Evolutionary conservation across 2,888 invertebrate genomes (phyloP).

Genomic region (Watsonalla binaria): DNA sequence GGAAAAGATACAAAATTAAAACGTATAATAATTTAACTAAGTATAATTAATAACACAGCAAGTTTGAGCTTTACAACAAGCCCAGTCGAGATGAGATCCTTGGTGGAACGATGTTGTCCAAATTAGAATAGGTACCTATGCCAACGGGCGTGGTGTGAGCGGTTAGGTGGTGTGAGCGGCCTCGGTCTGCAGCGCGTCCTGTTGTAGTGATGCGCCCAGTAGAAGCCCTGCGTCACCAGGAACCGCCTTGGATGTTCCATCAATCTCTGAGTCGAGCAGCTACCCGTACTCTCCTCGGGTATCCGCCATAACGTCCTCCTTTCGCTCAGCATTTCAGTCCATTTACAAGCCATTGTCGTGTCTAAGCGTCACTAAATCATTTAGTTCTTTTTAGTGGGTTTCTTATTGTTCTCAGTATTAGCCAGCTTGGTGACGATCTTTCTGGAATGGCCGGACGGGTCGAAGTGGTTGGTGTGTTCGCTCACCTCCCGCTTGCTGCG

Average conservation of each 20-base stretch:
- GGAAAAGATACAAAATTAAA: slow-evolving; percentile 48
- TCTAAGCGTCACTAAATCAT: slow-evolving; percentile 19
- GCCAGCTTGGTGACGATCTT: slow-evolving; percentile 92
- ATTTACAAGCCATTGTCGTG: slow-evolving; percentile 63
- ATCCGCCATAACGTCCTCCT: slow-evolving; percentile 68
- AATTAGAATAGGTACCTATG: slow-evolving; percentile 27
- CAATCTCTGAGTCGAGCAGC: slow-evolving; percentile 62
- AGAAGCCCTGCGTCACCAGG: slow-evolving; percentile 57
- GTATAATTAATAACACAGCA: slow-evolving; percentile 70
- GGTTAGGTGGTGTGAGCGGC: slow-evolving; percentile 31
- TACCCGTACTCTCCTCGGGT: slow-evolving; percentile 57
- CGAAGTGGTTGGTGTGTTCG: slow-evolving; percentile 93
- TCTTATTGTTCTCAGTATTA: slow-evolving; percentile 91
- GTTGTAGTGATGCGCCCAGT: slow-evolving; percentile 48
- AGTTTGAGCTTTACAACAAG: slow-evolving; percentile 71
- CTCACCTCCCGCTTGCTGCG: slow-evolving; percentile 92
- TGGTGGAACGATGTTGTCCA: slow-evolving; percentile 65
- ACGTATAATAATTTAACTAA: slow-evolving; percentile 65
- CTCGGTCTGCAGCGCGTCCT: slow-evolving; percentile 35
- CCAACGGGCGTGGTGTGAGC: slow-evolving; percentile 14
- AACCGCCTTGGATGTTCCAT: slow-evolving; percentile 67
- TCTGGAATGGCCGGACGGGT: slow-evolving; percentile 95
- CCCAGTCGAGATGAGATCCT: slow-evolving; percentile 68
- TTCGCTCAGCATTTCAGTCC: slow-evolving; percentile 68
- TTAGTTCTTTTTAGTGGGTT: slow-evolving; percentile 63